Percentiles rank a stretch among this genome's conserved stretches.
Evolutionary conservation across 1,140 invertebrate genomes (phyloP).

Genomic region (Trachymyrmex septentrionalis): DNA sequence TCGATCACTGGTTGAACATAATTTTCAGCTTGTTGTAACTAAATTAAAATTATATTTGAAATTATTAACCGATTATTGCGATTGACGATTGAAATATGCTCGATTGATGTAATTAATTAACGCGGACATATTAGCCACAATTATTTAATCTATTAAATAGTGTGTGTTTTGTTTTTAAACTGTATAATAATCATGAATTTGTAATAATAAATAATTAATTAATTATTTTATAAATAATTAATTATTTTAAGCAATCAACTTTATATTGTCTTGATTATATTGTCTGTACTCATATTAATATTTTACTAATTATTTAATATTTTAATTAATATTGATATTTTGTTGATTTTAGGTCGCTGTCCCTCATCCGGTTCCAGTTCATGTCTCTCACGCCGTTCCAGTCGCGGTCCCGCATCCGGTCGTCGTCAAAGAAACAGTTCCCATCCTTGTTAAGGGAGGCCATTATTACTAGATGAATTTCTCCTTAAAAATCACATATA

Average conservation of each 20-base stretch:
- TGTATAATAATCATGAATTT: not conserved
- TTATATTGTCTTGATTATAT: no score
- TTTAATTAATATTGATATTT: conserved; percentile 4
- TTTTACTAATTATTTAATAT: not conserved
- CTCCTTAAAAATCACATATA: conserved; percentile 36
- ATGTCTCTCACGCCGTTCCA: conserved; percentile 78
- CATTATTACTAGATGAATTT: conserved; percentile 73
- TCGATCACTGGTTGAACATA: not conserved
- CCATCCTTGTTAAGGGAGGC: conserved; percentile 74
- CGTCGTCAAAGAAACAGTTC: conserved; percentile 79
- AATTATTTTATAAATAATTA: no score
- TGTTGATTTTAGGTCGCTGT: conserved; percentile 76
- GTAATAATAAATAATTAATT: not conserved
- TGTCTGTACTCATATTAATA: not conserved
- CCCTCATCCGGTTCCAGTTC: conserved; percentile 75
- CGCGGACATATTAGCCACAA: not conserved
- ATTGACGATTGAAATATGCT: not conserved
- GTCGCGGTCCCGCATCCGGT: conserved; percentile 81
- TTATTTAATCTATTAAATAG: not conserved
- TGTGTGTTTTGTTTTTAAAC: not conserved
- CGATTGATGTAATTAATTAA: not conserved
- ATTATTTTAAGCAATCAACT: no score
- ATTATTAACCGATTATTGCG: no score
- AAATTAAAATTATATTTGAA: not conserved
- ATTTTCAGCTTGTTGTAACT: not conserved